Base-by-base conservation (phyloP, 2,888 invertebrate genomes). In the Adela reaumurella region DNA sequence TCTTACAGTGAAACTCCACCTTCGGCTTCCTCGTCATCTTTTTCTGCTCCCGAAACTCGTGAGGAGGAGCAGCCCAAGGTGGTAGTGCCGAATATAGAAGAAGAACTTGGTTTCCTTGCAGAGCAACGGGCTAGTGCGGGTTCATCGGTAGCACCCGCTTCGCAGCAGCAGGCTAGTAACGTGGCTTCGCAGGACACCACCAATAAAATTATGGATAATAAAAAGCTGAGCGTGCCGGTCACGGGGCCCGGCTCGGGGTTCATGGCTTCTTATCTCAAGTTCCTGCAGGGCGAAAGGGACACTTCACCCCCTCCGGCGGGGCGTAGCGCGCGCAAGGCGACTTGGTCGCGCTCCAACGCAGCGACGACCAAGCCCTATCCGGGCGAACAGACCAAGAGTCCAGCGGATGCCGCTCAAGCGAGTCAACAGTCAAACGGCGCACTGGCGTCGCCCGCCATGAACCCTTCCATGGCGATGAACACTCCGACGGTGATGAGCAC, bases 231-330 rank as follows among this genome's bases (percentile, higher is more conserved):
- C 62, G 77, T 80, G 61, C 81, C 82, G 53, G 74, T 81, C 54
- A 77, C 78, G 58, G 81, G 82, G 59, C 83, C 85, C 52, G 85
- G 86, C 58, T 83, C 88, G 47, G 90, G 90, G 54, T 92, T 92
- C 69, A 90, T 92, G 90, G 90, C 88, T 64, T 92, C 92, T 71
- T 92, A 91, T 70, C 80, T 92, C 57, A 92, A 91, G 70, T 92
- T 92, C 70, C 74, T 90, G 56, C 88, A 89, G 74, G 91, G 91
- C 55, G 92, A 91, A 65, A 82, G 90, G 44, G 91, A 92, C 57
- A 86, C 87, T 45, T 90, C 91, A 54, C 90, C 91, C 18, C 90
- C 91, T 48, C 89, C 90, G 52, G 82, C 84, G 56, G 78, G 83
- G 59, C 79, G 86, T 55, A 83, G 84, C 54, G 83, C 85, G 54